Percentiles rank a stretch among this genome's conserved stretches.
Conservation (phyloP, 1,140 invertebrate genomes). For the Cotesia typhae region DNA sequence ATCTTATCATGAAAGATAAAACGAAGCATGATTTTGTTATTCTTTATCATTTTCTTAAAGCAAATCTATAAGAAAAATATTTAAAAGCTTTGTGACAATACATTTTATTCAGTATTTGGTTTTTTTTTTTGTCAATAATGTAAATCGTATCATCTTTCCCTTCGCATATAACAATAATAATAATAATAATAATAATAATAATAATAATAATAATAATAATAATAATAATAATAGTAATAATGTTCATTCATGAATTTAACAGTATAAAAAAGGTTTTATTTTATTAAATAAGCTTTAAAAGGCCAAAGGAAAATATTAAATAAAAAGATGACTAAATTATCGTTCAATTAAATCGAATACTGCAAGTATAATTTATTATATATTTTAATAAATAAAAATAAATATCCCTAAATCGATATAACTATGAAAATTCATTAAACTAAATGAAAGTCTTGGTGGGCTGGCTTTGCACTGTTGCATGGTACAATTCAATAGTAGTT, state of each 20-base stretch:
- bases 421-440: slow-evolving; percentile 39
- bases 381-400: background rate
- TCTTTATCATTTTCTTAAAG: background rate
- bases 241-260: background rate
- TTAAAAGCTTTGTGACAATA: slow-evolving; percentile 5
- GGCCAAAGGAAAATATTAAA: too few relatives aligned
- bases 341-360: background rate
- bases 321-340: too few relatives aligned
- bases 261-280: background rate
- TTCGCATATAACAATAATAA: background rate
- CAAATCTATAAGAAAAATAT: too few relatives aligned
- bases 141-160: slow-evolving; percentile 17
- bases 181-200: too few relatives aligned
- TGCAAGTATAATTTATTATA: background rate
- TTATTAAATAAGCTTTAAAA: too few relatives aligned
- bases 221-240: background rate
- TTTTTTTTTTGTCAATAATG: slow-evolving; percentile 5
- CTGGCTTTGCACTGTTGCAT: slow-evolving; percentile 68
- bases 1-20: slow-evolving; percentile 5
- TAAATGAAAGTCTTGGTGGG: slow-evolving; percentile 62
- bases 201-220: background rate
- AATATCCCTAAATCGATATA: slow-evolving; percentile 1
- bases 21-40: background rate
- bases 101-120: background rate
- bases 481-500: slow-evolving; percentile 66